Evolutionary conservation across 2,113 vertebrate genomes (phyloP), one percentile per base, ranked within the genome.

Genomic region (Brachionichthys hirsutus): DNA sequence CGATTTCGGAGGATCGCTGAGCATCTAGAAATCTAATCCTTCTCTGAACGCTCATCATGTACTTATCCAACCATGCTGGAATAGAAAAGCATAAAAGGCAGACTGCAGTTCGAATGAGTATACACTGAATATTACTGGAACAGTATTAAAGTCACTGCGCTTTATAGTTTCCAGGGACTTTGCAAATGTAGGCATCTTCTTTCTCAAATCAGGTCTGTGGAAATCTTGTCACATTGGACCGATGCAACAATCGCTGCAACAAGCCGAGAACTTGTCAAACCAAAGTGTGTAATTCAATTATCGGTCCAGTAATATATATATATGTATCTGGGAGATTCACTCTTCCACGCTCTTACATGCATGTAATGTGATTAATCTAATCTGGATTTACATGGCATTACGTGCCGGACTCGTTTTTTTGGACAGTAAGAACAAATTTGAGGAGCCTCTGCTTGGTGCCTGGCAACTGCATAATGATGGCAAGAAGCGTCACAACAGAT

Each of bases 1-100:
- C 56, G 38, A 22, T 5, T 54, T 8, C 43, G 20, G 53, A 62
- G 50, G 59, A 73, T 47, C 54, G 44, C 71, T 30, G 19, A 64
- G 60, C 42, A 73, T 52, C 19, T 44, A 56, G 24, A 53, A 46
- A 16, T 62, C 44, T 52, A n/a, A 35, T 62, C 50, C 48, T 18
- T 15, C 44, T 22, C 16, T 64, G 40, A 68, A 49, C 15, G 11
- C 13, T 60, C 30, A 9, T 41, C 11, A n/a, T 16, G 24, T 9
- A 19, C 12, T 12, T 11, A 42, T 62, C 34, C 4, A 12, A 69
- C 35, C 40, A 19, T 2, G 10, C 34, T 49, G 57, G 47, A 62
- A 44, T 15, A 51, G 59, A 43, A 63, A 61, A 40, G 12, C 34
- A 44, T 5, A 17, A 46, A 49, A 12, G 24, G 36, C 19, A 40